These are phyloP conservation scores for Temnothorax ravouxi DNA, from an alignment of 2,888 invertebrate species.

Conservation along the genomic window DNA sequence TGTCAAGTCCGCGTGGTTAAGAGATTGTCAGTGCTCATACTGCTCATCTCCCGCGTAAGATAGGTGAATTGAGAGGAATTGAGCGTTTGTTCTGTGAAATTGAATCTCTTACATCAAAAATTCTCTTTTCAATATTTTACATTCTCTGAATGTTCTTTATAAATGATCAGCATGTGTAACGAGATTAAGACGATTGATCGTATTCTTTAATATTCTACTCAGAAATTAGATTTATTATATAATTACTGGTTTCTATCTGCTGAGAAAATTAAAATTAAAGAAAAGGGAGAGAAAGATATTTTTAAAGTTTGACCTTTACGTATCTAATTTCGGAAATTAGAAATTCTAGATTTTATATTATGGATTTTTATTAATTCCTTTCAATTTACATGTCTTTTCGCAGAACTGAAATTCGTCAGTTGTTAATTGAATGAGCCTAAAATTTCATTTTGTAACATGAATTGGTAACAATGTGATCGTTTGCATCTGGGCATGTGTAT, in stretches of 20 bases:
- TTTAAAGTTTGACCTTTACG: neutral
- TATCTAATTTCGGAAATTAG: neutral
- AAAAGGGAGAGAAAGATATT: neutral
- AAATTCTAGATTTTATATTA: neutral
- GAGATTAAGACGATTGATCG: neutral
- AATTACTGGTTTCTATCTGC: neutral
- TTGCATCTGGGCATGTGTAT: neutral
- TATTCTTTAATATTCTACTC: neutral
- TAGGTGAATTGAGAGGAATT: neutral
- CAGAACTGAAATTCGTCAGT: neutral
- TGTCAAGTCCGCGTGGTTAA: conserved; percentile 16
- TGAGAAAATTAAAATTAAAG: neutral
- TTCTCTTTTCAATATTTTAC: neutral
- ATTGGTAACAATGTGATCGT: neutral
- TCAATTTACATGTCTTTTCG: neutral
- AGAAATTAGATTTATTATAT: neutral
- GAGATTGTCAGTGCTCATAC: conserved; percentile 9
- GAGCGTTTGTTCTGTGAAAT: neutral
- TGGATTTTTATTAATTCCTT: neutral
- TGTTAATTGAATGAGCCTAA: neutral
- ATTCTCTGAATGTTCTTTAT: neutral
- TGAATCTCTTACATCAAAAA: neutral
- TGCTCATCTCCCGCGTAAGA: conserved; percentile 1
- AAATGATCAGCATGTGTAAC: neutral
- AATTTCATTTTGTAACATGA: neutral